These are phyloP conservation scores for Gephyroberyx darwinii DNA, from an alignment of 2,797 vertebrate species.

Conservation along the genomic window DNA sequence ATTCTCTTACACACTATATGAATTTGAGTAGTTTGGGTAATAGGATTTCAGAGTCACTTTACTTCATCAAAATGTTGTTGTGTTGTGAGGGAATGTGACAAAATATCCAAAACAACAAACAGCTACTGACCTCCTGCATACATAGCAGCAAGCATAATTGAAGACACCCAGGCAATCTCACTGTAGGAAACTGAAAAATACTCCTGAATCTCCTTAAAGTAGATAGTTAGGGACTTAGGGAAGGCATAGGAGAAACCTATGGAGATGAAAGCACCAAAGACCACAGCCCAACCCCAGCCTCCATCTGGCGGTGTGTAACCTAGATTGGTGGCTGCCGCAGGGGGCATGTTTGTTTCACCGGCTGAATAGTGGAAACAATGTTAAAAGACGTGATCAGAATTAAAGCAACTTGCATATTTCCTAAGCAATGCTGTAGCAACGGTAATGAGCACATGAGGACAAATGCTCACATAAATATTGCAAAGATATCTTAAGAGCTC, in stretches of 20 bases:
- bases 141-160: constrained; percentile 84
- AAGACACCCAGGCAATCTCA: constrained; percentile 84
- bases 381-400: constrained; percentile 40
- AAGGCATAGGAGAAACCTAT: constrained; percentile 88
- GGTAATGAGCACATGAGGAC: background rate
- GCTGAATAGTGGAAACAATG: constrained; percentile 42
- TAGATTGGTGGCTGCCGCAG: constrained; percentile 59
- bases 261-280: constrained; percentile 81
- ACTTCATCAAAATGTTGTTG: background rate
- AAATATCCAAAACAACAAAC: background rate
- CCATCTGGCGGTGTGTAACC: constrained; percentile 81
- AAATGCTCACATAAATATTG: background rate
- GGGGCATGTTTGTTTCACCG: constrained; percentile 74
- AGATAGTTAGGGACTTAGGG: constrained; percentile 86
- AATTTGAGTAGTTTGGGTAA: background rate
- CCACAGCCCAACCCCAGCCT: constrained; percentile 84
- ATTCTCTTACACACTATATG: background rate
- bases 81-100: background rate
- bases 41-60: background rate
- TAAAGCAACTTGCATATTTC: constrained; percentile 29
- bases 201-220: constrained; percentile 90
- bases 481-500: constrained; percentile 31
- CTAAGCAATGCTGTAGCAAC: constrained; percentile 6
- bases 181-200: constrained; percentile 88
- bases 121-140: constrained; percentile 83